Percentiles rank a stretch among this genome's conserved stretches.
These are phyloP conservation scores for Dicaeum eximium DNA, from an alignment of 2,113 vertebrate species.

Conservation along the genomic window DNA sequence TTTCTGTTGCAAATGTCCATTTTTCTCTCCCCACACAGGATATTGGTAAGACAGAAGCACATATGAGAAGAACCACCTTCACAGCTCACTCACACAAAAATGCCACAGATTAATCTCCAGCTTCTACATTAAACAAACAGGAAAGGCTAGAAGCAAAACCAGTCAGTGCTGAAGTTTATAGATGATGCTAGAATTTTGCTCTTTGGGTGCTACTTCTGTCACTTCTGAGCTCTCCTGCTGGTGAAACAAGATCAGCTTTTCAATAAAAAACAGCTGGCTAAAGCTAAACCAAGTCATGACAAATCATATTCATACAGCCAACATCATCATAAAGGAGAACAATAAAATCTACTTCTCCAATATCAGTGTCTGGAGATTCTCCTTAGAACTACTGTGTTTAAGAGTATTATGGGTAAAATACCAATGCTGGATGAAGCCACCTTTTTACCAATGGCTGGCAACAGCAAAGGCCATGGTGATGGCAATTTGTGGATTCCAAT, in stretches of 20 bases:
- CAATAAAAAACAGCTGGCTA: conserved; percentile 38
- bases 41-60: conserved; percentile 6
- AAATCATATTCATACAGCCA: background rate
- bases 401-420: background rate
- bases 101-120: background rate
- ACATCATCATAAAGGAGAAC: background rate
- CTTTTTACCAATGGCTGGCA: background rate
- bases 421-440: background rate
- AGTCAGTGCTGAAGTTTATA: background rate
- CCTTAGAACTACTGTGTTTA: background rate
- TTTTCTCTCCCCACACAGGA: conserved; percentile 22
- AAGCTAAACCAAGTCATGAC: background rate
- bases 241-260: conserved; percentile 25
- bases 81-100: background rate
- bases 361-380: background rate
- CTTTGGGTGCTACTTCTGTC: conserved; percentile 26
- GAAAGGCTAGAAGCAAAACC: background rate
- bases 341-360: background rate
- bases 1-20: background rate
- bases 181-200: background rate
- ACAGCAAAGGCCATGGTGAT: background rate
- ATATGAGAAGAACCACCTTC: background rate
- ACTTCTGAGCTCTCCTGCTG: background rate
- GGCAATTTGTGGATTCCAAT: background rate
- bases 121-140: background rate